Evolutionary conservation across 2,888 invertebrate species (phyloP).

Genomic region (Ormyrus pomaceus): DNA sequence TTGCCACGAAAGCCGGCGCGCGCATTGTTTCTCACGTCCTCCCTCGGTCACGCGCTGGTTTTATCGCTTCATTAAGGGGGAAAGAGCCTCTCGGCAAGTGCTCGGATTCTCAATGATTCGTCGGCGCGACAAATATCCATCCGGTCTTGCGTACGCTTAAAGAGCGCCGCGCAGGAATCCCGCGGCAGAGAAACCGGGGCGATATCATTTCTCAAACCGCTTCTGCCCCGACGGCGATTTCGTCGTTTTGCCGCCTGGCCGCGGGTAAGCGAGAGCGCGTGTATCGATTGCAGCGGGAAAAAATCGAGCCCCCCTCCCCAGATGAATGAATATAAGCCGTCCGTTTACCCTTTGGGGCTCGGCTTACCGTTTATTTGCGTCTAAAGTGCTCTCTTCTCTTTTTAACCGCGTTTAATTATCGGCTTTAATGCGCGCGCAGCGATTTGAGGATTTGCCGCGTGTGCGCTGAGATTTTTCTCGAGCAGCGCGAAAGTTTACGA

Average conservation of each 20-base stretch:
- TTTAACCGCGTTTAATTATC: too few relatives aligned
- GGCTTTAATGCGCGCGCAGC: too few relatives aligned
- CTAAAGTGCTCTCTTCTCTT: too few relatives aligned
- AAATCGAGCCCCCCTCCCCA: not conserved
- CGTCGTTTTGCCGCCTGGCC: slow-evolving; percentile 16
- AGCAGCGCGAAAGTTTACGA: too few relatives aligned
- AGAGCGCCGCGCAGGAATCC: slow-evolving; percentile 39
- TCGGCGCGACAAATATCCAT: slow-evolving; percentile 37
- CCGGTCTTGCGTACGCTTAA: slow-evolving; percentile 7
- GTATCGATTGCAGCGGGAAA: slow-evolving; percentile 28
- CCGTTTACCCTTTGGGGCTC: not conserved
- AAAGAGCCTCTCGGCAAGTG: not conserved
- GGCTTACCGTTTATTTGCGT: too few relatives aligned
- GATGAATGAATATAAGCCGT: slow-evolving; percentile 30
- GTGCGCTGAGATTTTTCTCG: too few relatives aligned
- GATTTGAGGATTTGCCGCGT: too few relatives aligned
- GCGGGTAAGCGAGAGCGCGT: not conserved
- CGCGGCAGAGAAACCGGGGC: slow-evolving; percentile 1
- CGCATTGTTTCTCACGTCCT: too few relatives aligned
- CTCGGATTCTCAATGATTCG: slow-evolving; percentile 8
- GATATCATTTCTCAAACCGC: slow-evolving; percentile 53
- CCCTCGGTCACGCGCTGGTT: not conserved
- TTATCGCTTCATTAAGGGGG: slow-evolving; percentile 14
- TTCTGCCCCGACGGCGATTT: slow-evolving; percentile 47
- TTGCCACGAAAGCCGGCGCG: too few relatives aligned